Conservation (phyloP, 2,797 vertebrate species). For the Notolepis coatsorum region DNA sequence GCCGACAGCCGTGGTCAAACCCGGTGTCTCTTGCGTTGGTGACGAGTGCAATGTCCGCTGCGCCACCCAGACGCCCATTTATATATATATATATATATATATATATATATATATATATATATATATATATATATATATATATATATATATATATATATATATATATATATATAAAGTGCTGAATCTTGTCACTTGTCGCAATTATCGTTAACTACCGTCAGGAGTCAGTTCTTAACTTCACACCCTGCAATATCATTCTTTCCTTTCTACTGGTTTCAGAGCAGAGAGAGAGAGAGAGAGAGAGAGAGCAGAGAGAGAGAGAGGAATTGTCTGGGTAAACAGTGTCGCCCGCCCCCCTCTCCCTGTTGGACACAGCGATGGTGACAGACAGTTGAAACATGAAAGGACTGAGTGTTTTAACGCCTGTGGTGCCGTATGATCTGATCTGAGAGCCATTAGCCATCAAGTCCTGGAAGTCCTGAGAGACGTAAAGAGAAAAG, state of each 20-base stretch:
- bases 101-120: too few relatives aligned
- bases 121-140: too few relatives aligned
- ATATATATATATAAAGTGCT: not conserved
- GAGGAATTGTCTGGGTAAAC: slow-evolving; percentile 64
- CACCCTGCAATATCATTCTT: slow-evolving; percentile 21
- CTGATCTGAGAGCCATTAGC: slow-evolving; percentile 76
- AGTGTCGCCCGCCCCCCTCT: slow-evolving; percentile 61
- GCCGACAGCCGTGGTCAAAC: too few relatives aligned
- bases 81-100: too few relatives aligned
- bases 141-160: too few relatives aligned
- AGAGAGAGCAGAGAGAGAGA: slow-evolving; percentile 37
- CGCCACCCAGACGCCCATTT: too few relatives aligned
- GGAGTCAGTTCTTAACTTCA: slow-evolving; percentile 8
- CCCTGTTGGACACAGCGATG: slow-evolving; percentile 45
- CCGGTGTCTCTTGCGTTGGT: too few relatives aligned
- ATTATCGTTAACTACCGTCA: not conserved
- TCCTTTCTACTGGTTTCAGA: slow-evolving; percentile 38
- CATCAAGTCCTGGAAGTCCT: slow-evolving; percentile 44
- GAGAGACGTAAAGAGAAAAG: slow-evolving; percentile 25
- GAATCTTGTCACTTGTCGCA: not conserved
- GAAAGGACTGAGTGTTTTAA: slow-evolving; percentile 72
- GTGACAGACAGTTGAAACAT: slow-evolving; percentile 58
- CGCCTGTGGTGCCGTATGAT: slow-evolving; percentile 55
- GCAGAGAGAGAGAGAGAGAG: slow-evolving; percentile 17
- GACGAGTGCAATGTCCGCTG: too few relatives aligned